Base-by-base conservation (phyloP, 2,888 invertebrate genomes). In the Rhogogaster chlorosoma region DNA sequence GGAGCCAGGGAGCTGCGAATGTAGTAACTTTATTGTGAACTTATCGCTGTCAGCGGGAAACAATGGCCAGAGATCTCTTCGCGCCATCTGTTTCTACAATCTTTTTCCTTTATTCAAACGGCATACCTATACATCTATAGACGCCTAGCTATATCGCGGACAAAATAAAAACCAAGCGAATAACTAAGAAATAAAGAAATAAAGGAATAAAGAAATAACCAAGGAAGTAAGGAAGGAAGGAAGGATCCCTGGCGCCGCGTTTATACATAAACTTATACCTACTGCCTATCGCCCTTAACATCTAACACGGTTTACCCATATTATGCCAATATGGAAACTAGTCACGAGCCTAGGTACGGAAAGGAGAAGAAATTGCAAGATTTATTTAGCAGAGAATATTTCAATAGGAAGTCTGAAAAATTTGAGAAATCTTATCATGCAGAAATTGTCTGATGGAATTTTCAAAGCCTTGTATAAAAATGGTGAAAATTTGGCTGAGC, bases 1-100 rank as follows among this genome's bases (percentile, higher is more conserved):
- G 77, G 15, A 42, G 29, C 91, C 91, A 91, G 90, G 90, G 89
- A 91, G 92, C 71, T 73, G 71, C 91, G 91, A 92, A 92, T 92
- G 92, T 92, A 92, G 92, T 92, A 92, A 92, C 92, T 92, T 92
- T 92, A 92, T 92, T 92, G 92, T 92, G 90, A 92, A 92, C 91
- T 92, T 92, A 92, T 92, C 92, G 92, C 92, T 92, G 92, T 92
- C 92, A 92, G 89, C 89, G 88, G 90, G 89, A 91, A 92, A 92
- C 92, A 92, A 92, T 92, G 91, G 92, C 87, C 88, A 88, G 90
- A 90, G 91, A 90, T 73, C 71, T 73, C 42, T 91, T 91, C 90
- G 89, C 91, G 89, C 91, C 90, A 91, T 92, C 92, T 91, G 89
- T 89, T 88, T 89, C 87, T 89, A 88, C 91, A 88, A 91, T 91